These are phyloP conservation scores for Acrobasis consociella DNA, from an alignment of 2,888 invertebrate species.

Conservation along the genomic window DNA sequence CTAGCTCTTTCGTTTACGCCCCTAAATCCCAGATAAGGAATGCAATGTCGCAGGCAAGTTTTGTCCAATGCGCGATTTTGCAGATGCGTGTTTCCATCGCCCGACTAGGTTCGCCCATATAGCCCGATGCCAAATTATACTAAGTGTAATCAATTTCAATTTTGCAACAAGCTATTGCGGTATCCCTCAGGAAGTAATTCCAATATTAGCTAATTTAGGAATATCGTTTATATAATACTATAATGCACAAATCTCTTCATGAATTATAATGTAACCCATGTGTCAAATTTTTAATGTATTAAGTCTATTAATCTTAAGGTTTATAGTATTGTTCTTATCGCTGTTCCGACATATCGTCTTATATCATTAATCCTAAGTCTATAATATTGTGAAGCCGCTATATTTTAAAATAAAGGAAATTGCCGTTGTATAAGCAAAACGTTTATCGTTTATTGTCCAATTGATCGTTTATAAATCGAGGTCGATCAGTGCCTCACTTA, in stretches of 20 bases:
- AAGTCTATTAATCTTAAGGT: conserved; percentile 67
- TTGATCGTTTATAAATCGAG: conserved; percentile 66
- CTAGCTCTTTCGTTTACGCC: conserved; percentile 73
- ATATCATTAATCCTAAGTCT: conserved; percentile 76
- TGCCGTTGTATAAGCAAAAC: conserved; percentile 81
- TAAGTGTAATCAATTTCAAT: conserved; percentile 52
- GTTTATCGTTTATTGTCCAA: conserved; percentile 78
- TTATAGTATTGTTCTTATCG: conserved; percentile 76
- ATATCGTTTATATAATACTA: conserved; percentile 44
- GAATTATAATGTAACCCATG: conserved; percentile 71
- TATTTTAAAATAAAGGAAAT: conserved; percentile 83
- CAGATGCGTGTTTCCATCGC: conserved; percentile 75
- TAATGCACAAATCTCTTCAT: conserved; percentile 60
- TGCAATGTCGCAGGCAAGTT: conserved; percentile 76
- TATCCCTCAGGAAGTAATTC: conserved; percentile 80
- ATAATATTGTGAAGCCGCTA: conserved; percentile 81
- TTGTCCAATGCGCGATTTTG: conserved; percentile 60
- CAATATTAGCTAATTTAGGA: conserved; percentile 60
- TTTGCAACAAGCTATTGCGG: conserved; percentile 61
- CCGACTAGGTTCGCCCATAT: conserved; percentile 81
- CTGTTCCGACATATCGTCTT: conserved; percentile 81
- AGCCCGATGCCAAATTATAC: conserved; percentile 67
- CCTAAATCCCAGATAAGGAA: conserved; percentile 67
- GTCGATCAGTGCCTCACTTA: conserved; percentile 64
- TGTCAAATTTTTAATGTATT: conserved; percentile 72